Base-by-base conservation (phyloP, 2,888 invertebrate species). In the Corbicula japonica region DNA sequence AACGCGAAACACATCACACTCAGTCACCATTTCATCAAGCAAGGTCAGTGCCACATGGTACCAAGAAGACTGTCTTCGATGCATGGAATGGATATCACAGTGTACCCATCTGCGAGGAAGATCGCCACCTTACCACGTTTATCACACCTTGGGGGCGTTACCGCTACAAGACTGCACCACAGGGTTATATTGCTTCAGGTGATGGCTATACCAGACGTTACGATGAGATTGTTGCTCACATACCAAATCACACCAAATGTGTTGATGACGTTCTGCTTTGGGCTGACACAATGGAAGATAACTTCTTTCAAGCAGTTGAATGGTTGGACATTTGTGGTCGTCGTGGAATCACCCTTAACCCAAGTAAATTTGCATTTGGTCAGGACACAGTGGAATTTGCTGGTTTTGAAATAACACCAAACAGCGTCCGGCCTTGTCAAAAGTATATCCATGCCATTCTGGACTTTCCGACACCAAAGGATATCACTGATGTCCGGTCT, bases 71-170 rank as follows among this genome's bases (percentile, higher is more conserved):
- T 1, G 80, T 86, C 1, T 68, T 82, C 48, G 84, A 84, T 69
- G 84, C 84, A 26, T 79, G 81, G 79, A 81, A 80, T 48, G 78
- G 85, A 0, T 81, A 83, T 56, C 80, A 82, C 46, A 81, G 76
- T 41, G 63, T 81, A 18, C 84, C 84, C 0, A 50, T 85, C 15
- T 50, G 50, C 12, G 46, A 73, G 58, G 69, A 84, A 23, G 85
- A 85, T 48, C 34, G 62, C 15, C 82, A 84, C 50, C 61, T 81
- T 10, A 87, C 83, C 12, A 84, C 84, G 10, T 87, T 82, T 54
- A 86, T 86, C 4, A 84, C 86, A n/a, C 86, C 83, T 0, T 84
- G 84, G 86, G 87, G 86, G 6, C 66, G 86, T 15, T 85, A 84
- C 68, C n/a, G 84, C 12, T 82, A 85, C 70, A 26, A 52, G 18